Conservation (phyloP, 2,888 invertebrate genomes). For the Diploptera punctata region DNA sequence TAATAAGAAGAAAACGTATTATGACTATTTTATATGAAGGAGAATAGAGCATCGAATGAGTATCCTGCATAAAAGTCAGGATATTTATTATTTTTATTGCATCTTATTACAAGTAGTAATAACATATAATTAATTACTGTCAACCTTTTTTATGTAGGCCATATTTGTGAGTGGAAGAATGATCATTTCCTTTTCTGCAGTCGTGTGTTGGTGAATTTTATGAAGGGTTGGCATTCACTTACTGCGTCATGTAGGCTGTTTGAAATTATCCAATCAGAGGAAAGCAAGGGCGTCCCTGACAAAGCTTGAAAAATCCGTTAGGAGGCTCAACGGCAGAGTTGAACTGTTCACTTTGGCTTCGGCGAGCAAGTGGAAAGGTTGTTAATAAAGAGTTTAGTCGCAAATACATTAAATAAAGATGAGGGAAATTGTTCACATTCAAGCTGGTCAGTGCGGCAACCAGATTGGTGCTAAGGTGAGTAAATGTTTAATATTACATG, state of each 20-base stretch:
- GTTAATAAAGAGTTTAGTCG: neutral
- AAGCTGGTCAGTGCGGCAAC: conserved; percentile 91
- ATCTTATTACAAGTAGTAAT: no score
- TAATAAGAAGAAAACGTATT: no score
- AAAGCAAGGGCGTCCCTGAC: conserved; percentile 16
- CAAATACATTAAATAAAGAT: conserved; percentile 55
- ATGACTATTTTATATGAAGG: no score
- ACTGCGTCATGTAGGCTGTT: neutral
- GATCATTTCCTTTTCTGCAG: neutral
- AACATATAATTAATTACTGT: no score
- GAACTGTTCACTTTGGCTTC: conserved; percentile 31
- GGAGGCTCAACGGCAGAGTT: neutral
- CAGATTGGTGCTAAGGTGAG: conserved; percentile 91
- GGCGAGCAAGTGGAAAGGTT: neutral
- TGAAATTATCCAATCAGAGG: conserved; percentile 32
- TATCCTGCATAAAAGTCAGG: no score
- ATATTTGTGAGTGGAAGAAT: no score
- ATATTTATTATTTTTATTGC: no score
- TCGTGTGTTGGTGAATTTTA: conserved; percentile 7
- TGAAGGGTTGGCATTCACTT: neutral
- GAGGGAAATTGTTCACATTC: conserved; percentile 93
- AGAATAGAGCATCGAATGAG: no score
- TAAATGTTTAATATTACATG: conserved; percentile 22
- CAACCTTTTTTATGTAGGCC: no score
- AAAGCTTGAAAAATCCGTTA: conserved; percentile 37